phyloP scores from a whole-genome alignment of 2,113 vertebrate species.

The Microcebus murinus region DNA sequence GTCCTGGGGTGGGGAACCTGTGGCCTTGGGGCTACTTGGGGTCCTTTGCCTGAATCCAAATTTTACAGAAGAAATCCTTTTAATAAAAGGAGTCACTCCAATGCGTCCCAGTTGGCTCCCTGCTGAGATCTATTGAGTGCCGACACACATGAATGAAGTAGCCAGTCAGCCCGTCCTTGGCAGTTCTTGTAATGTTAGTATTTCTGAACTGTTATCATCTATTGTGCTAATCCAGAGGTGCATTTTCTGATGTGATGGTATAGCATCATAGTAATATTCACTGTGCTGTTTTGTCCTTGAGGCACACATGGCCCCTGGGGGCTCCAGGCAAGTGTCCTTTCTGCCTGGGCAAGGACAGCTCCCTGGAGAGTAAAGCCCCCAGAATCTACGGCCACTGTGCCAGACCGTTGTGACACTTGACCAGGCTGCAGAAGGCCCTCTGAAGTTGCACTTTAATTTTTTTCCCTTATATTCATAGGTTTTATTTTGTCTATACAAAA shows the following conservation, averaged over 20 bases:
- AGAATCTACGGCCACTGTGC: neutral
- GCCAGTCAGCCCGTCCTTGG: neutral
- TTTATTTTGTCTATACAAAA: neutral
- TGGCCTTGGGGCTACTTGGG: no score
- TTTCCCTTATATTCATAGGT: neutral
- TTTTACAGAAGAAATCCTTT: no score
- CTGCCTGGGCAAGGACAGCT: neutral
- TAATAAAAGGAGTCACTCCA: no score
- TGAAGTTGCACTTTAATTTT: neutral
- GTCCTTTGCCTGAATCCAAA: no score
- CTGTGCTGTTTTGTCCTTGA: neutral
- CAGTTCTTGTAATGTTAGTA: rapidly evolving
- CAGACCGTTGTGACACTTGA: neutral
- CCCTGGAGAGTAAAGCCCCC: neutral
- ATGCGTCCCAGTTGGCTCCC: rapidly evolving
- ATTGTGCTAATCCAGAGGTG: neutral
- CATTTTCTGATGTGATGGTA: neutral
- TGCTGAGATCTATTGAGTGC: neutral
- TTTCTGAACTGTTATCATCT: neutral
- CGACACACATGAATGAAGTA: rapidly evolving
- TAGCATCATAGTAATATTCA: rapidly evolving
- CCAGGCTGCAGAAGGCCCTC: neutral
- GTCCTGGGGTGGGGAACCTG: no score
- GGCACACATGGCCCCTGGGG: neutral
- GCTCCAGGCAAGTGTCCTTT: neutral